These are phyloP conservation scores for Macquaria ambigua DNA, from an alignment of 2,113 vertebrate species.

Conservation along the genomic window DNA sequence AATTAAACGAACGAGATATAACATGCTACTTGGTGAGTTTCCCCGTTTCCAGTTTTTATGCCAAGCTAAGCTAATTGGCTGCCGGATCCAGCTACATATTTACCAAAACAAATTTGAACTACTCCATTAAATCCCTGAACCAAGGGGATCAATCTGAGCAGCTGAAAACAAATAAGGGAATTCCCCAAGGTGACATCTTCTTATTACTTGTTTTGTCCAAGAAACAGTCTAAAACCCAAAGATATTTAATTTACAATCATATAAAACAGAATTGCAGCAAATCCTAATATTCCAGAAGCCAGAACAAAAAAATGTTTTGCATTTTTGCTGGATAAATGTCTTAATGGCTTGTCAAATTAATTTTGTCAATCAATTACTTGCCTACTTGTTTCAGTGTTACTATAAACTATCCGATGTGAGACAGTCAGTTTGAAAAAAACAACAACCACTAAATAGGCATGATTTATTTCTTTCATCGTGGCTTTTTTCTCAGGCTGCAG, in stretches of 20 bases:
- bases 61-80: not conserved
- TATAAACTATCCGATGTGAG: not conserved
- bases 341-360: not conserved
- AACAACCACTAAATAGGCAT: not conserved
- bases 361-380: not conserved
- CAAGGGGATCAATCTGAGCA: no score
- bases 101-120: no score
- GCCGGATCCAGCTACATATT: not conserved
- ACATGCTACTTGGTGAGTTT: no score
- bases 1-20: no score
- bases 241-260: not conserved
- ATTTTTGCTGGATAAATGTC: not conserved
- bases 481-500: conserved; percentile 6
- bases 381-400: not conserved
- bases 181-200: not conserved
- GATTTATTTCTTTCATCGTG: not conserved
- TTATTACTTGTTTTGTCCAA: not conserved
- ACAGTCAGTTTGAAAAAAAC: no score
- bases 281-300: not conserved
- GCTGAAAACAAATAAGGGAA: no score
- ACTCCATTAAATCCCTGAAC: no score
- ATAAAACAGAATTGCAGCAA: not conserved
- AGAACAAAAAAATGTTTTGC: not conserved
- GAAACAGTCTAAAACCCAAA: not conserved
- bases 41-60: not conserved